Base-by-base conservation (phyloP, 2,113 vertebrate species). In the Onychorhynchus coronatus region DNA sequence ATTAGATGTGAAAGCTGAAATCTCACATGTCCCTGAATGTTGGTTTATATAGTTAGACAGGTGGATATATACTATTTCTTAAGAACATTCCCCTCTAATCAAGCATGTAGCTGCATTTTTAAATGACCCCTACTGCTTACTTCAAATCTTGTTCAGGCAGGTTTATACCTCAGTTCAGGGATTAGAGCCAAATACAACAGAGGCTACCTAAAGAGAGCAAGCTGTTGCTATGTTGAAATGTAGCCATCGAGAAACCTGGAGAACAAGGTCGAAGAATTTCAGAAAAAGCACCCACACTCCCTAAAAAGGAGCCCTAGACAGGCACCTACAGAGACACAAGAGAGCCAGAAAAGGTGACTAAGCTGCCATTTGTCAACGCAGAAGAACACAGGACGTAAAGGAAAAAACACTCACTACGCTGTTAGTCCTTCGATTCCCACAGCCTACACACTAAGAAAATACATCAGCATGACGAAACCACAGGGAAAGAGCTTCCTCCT, bases 121-220 rank as follows among this genome's bases (percentile, higher is more conserved):
- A 94, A 93, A 42, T 66, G 94, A 96, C 86, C 96, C 92, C 86
- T 91, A 75, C 83, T 53, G 88, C 86, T 96, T 81, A 56, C 70
- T 78, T 91, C 85, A 92, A 88, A 71, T 92, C 93, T 91, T 95
- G 88, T 81, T 92, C 80, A 87, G 88, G 80, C 95, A 97, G 95
- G 96, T 95, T 96, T 91, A 81, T 68, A 95, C 88, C 83, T 96
- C 91, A 70, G 77, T 39, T 89, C 74, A 52, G 88, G 95, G 88
- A 97, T 84, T 76, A 78, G 20, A 95, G 96, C 93, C 95, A 97
- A 96, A 81, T 10, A 92, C 94, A 96, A 93, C 83, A 96, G 92
- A 92, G 88, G n/a, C 92, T 94, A 92, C 93, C 88, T 75, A 93
- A 94, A 95, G 88, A 89, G 93, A 80, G 77, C 96, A 96, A 93